phyloP scores from a whole-genome alignment of 2,797 vertebrate species.

The Centropyge bicolor region DNA sequence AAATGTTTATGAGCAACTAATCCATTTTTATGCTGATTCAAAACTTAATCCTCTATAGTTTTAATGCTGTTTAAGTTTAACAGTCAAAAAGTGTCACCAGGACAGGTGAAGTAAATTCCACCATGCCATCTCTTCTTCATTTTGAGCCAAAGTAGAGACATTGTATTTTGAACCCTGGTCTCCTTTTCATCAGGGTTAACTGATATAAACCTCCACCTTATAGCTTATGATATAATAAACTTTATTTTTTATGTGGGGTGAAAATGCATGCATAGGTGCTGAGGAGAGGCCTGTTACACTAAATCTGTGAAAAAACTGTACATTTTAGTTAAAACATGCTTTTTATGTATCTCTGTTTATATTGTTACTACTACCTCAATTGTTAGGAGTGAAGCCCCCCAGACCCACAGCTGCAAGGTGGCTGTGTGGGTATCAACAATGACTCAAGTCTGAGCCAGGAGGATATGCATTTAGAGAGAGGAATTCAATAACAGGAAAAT shows the following conservation, averaged over 20 bases:
- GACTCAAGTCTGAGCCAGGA: conserved; percentile 73
- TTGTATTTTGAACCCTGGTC: not conserved
- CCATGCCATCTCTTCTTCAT: not conserved
- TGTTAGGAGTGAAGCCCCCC: conserved; percentile 17
- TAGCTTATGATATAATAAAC: not conserved
- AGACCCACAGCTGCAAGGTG: conserved; percentile 43
- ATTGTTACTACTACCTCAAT: conserved; percentile 17
- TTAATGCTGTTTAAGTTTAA: not conserved
- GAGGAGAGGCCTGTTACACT: conserved; percentile 1
- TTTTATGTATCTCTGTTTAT: conserved; percentile 8
- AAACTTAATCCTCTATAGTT: not conserved
- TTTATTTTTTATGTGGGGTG: conserved; percentile 2
- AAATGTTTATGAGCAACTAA: not conserved
- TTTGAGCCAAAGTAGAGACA: not conserved
- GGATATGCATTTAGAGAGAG: conserved; percentile 84
- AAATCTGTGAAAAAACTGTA: conserved; percentile 19
- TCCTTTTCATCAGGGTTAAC: not conserved
- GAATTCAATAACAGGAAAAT: conserved; percentile 91
- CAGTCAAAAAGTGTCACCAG: not conserved
- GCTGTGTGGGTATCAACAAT: conserved; percentile 74
- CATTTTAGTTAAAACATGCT: conserved; percentile 6
- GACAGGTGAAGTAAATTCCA: not conserved
- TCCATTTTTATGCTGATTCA: not conserved
- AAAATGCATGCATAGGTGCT: not conserved
- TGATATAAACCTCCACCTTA: not conserved